Conservation (phyloP, 1,140 invertebrate genomes). For the Drosophila albomicans region DNA sequence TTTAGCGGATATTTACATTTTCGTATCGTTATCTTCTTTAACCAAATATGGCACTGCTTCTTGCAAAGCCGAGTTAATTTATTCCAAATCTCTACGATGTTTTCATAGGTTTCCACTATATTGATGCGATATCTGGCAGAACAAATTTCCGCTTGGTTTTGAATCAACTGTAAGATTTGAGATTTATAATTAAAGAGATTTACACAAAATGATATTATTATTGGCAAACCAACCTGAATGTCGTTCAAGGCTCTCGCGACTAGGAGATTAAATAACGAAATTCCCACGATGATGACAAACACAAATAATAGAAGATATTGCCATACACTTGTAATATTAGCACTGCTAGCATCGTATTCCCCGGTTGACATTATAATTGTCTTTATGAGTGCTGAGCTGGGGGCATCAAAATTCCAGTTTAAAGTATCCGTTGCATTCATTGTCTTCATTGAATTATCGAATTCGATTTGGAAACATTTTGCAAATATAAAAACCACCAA, state of each 20-base stretch:
- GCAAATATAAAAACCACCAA: not conserved
- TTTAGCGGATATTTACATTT: not conserved
- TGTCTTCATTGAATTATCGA: not conserved
- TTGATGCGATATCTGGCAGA: not conserved
- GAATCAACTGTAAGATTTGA: not conserved
- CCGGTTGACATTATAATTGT: conserved; percentile 3
- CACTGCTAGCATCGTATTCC: conserved; percentile 8
- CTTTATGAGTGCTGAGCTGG: not conserved
- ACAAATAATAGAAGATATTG: not conserved
- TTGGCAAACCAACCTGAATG: conserved; percentile 1
- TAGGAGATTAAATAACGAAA: no score
- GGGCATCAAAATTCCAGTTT: not conserved
- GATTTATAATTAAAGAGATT: not conserved
- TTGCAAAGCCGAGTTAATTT: no score
- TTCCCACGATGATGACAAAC: conserved; percentile 4
- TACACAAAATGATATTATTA: not conserved
- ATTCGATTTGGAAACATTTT: not conserved
- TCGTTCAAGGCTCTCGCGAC: not conserved
- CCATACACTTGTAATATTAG: not conserved
- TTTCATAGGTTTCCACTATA: not conserved
- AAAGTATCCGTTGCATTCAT: not conserved
- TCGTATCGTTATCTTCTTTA: not conserved
- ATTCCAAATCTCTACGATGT: no score
- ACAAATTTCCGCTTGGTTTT: not conserved
- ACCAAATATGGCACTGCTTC: not conserved